Percentiles rank a stretch among this genome's conserved stretches.
Conservation (phyloP, 2,113 vertebrate species). For the Centropristis striata region DNA sequence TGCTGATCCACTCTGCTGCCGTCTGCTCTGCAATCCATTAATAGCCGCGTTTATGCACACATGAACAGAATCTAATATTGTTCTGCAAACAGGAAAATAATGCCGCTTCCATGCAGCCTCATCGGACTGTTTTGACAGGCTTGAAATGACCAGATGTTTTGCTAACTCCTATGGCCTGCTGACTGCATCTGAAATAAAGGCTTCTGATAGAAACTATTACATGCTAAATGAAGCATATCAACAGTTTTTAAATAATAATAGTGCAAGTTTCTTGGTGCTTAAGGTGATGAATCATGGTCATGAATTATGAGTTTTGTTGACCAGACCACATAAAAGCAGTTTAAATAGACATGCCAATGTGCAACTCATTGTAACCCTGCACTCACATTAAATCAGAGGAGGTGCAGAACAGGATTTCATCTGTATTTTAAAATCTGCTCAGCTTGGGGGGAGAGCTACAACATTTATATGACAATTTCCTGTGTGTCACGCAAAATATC, state of each 20-base stretch:
- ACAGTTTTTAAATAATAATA: neutral
- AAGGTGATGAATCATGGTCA: constrained; percentile 10
- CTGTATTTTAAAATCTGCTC: constrained; percentile 37
- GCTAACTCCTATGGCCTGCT: neutral
- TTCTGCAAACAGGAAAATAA: constrained; percentile 29
- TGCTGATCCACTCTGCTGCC: constrained; percentile 46
- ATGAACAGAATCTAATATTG: constrained; percentile 22
- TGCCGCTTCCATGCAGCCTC: neutral
- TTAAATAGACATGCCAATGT: neutral
- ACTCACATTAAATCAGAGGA: constrained; percentile 17
- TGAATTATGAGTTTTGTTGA: neutral
- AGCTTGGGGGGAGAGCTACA: constrained; percentile 15
- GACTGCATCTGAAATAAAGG: constrained; percentile 15
- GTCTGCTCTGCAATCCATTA: constrained; percentile 50
- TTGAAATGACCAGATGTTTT: constrained; percentile 34
- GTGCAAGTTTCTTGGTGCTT: neutral
- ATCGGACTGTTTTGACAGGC: neutral
- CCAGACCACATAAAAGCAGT: neutral
- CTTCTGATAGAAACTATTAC: constrained; percentile 21
- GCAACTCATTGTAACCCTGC: neutral
- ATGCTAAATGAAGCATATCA: constrained; percentile 11
- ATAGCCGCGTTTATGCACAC: constrained; percentile 21
- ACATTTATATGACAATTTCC: constrained; percentile 20
- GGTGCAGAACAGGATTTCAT: constrained; percentile 20
- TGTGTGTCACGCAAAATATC: constrained; percentile 33